Evolutionary conservation across 2,888 invertebrate genomes (phyloP), one percentile per base, ranked within the genome.

Genomic region (Mimumesa dahlbomi): DNA sequence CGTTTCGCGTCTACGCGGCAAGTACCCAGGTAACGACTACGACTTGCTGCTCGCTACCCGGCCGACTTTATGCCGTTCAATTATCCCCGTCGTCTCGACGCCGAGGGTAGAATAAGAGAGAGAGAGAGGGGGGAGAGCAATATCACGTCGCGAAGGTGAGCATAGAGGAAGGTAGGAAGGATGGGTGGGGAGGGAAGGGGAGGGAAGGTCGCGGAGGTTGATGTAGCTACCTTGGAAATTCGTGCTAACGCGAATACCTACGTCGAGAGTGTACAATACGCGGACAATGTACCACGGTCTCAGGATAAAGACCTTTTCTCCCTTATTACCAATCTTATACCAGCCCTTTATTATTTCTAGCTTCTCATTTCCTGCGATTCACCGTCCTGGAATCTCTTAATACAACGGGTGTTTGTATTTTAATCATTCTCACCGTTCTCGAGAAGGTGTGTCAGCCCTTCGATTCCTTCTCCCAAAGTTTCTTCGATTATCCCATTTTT

Each of bases 11-110:
- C 46, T 29, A 43, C 22, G 29, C 65, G 56, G 34, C n/a, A 54
- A 50, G 48, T 46, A 38, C 42, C 58, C 53, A 50, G 50, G 54
- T 77, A 74, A 69, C 78, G 61, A 58, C 31, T 62, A 66, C 54
- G 63, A 70, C 64, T 66, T 52, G 57, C 54, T 57, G 53, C 53
- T n/a, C n/a, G n/a, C n/a, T n/a, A n/a, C n/a, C n/a, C 53, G 66
- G 64, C 45, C 58, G 61, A 72, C 66, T 56, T 69, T 64, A 50
- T 64, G 72, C 64, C 62, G 66, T 75, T 78, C 75, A 77, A 77
- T 77, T 77, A 77, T 78, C 73, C 69, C 21, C 48, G 31, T 36
- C 34, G 58, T 50, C 49, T 53, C 46, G 36, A 11, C 56, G 53
- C 53, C 45, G 50, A 61, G 59, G 49, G 56, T 25, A 25, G 3